Base-by-base conservation (phyloP, 2,113 vertebrate genomes). In the Neolamprologus falcicula region DNA sequence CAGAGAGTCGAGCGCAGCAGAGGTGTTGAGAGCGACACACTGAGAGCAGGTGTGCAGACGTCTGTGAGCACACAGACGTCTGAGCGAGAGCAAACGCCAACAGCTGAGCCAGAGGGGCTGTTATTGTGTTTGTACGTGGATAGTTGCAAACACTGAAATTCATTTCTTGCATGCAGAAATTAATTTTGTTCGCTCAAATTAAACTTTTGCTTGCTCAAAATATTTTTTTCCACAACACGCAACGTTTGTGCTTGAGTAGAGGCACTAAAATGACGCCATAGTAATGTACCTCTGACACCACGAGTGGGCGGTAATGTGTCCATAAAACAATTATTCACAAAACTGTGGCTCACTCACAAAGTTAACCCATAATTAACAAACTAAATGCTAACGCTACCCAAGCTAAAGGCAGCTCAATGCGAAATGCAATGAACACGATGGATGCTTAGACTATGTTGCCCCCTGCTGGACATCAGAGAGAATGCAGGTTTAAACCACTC, bases 171-270 rank as follows among this genome's bases (percentile, higher is more conserved):
- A 4, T 1, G 0, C 11, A 55, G 53, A 55, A 55, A 55, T 55
- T 0, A 3, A 24, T 2, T 55, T 55, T 55, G 1, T 55, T 55
- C 0, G 0, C 53, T 55, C 21, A 24, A 55, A 55, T 55, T 24
- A 55, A 55, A 55, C 53, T 3, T 54, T 54, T 55, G 11, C 10
- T 55, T 55, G n/a, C 53, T 55, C 53, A 55, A 55, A 24, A 24
- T 55, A 55, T 0, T 0, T 55, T 55, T 55, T 6, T 55, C 53
- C 53, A 0, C 11, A 55, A 24, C 10, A 24, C 2, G 11, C 10
- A 54, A 12, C 53, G 2, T 54, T 54, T 54, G 53, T 24, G 9
- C 19, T 53, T 53, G 11, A 55, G 0, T 55, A 55, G 21, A 55
- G 11, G 21, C 53, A 55, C 21, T 55, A 24, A 24, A 55, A 24